phyloP scores from a whole-genome alignment of 2,113 vertebrate species.

The Neogale vison region DNA sequence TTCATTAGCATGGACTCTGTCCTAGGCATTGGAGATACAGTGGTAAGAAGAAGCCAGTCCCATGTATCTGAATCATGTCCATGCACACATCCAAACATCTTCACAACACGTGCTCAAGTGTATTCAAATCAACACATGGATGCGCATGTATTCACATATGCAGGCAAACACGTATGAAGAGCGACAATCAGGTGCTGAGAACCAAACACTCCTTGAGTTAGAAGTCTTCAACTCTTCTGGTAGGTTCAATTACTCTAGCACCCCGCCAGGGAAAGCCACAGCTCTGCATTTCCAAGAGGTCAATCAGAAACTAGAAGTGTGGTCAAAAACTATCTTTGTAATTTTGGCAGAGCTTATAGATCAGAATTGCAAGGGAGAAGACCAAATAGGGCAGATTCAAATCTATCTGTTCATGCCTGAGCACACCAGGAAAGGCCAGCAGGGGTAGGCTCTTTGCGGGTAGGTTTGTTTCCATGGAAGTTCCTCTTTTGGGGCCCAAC shows the following conservation, averaged over 20 bases:
- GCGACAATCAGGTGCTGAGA: not conserved
- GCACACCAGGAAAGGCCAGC: not conserved
- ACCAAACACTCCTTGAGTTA: not conserved
- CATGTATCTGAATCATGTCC: not conserved
- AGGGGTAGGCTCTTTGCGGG: not conserved
- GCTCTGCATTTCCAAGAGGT: not conserved
- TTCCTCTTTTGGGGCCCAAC: not conserved
- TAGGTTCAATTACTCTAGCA: not conserved
- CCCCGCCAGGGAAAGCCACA: not conserved
- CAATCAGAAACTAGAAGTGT: not conserved
- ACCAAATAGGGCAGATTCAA: not conserved
- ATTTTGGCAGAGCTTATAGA: not conserved
- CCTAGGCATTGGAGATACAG: not conserved
- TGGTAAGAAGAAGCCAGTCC: not conserved
- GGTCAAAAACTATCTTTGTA: not conserved
- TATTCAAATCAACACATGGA: not conserved
- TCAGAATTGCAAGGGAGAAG: not conserved
- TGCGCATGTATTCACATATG: not conserved
- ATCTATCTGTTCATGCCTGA: not conserved
- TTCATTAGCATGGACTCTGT: not conserved
- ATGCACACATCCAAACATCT: not conserved
- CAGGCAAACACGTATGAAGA: not conserved
- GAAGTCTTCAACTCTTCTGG: not conserved
- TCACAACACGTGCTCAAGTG: not conserved
- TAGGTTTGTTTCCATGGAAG: not conserved